Base-by-base conservation (phyloP, 2,797 vertebrate genomes). In the Danio jaintianensis region DNA sequence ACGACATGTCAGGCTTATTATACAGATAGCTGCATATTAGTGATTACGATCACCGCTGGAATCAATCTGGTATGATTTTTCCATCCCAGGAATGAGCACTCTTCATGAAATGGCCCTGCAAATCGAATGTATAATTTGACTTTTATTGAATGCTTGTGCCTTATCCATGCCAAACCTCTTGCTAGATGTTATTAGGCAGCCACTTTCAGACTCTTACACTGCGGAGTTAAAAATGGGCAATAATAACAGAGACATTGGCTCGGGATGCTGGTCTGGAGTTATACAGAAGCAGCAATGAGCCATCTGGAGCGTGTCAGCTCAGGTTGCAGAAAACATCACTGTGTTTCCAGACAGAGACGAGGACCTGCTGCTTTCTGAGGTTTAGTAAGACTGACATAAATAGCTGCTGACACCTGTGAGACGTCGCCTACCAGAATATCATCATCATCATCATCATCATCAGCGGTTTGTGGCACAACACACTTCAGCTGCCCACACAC, bases 201-300 rank as follows among this genome's bases (percentile, higher is more conserved):
- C 43, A 22, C 20, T 64, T 82, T 69, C 40, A 47, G 50, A 22
- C 12, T 38, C 43, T 52, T 22, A 4, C 18, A 6, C 47, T 7
- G 3, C 11, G 8, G 70, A 71, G 53, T 63, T 72, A 71, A 82
- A 80, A 73, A 71, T 53, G 77, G 53, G 58, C 8, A 0, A n/a
- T 82, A 74, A 80, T 82, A 56, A 80, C 72, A 55, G 72, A 29
- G 82, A 47, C 7, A 2, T 22, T 56, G 22, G 22, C 55, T 40
- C 43, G 9, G 29, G 18, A 64, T 15, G 38, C 72, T 71, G 64
- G 79, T 82, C 71, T 75, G 58, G 59, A 75, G 47, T 59, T 50
- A 18, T 16, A 29, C 45, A 43, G 73, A 82, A 78, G 56, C 56
- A 77, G 85, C 67, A 80, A 78, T 78, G 75, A 73, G 74, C 72